Evolutionary conservation across 2,797 vertebrate genomes (phyloP).

Genomic region (Periparus ater): DNA sequence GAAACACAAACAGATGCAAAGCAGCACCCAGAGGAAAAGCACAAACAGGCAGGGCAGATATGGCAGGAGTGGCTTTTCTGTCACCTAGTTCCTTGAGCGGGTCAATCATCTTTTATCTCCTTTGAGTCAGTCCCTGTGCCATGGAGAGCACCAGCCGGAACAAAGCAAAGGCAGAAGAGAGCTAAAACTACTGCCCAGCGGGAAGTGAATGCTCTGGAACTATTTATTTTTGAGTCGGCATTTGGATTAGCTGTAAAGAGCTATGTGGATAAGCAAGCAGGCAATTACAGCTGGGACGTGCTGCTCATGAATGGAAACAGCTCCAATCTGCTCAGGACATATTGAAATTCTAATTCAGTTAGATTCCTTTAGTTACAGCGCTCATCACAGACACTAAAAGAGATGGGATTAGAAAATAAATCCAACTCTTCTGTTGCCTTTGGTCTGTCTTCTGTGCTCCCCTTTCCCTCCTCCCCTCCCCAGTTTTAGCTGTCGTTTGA

Average conservation of each 20-base stretch:
- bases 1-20: not conserved
- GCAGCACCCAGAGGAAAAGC: conserved; percentile 10
- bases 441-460: conserved; percentile 13
- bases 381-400: conserved; percentile 42
- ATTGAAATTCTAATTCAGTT: conserved; percentile 62
- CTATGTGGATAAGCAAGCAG: conserved; percentile 51
- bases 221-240: conserved; percentile 37
- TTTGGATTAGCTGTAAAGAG: conserved; percentile 66
- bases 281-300: conserved; percentile 49
- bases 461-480: not conserved
- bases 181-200: conserved; percentile 12
- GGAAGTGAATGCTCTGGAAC: conserved; percentile 8
- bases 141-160: not conserved
- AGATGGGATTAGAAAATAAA: conserved; percentile 54
- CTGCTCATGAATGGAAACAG: conserved; percentile 49
- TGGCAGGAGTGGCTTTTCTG: not conserved
- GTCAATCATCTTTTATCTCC: conserved; percentile 51
- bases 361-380: conserved; percentile 39
- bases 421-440: not conserved
- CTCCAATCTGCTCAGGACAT: conserved; percentile 49
- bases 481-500: conserved; percentile 40
- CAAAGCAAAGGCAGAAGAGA: conserved; percentile 23
- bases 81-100: conserved; percentile 7
- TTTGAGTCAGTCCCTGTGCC: not conserved
- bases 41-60: not conserved